These are phyloP conservation scores for Gila orcuttii DNA, from an alignment of 2,113 vertebrate genomes.

Conservation along the genomic window DNA sequence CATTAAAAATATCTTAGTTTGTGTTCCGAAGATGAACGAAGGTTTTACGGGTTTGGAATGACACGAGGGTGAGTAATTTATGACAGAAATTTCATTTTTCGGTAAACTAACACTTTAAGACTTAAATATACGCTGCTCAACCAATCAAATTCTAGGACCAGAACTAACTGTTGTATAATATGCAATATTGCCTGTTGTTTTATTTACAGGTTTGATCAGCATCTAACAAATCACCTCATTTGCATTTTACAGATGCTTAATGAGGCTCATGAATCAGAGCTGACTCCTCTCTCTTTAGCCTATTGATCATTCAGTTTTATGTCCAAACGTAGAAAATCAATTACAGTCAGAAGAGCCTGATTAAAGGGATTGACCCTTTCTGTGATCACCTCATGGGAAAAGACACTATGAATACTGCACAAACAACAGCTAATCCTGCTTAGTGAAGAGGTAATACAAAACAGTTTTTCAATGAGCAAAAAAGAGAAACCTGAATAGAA, in stretches of 20 bases:
- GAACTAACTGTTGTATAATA: not conserved
- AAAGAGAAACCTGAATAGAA: not conserved
- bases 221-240: constrained; percentile 18
- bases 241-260: not conserved
- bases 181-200: not conserved
- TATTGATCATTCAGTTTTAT: constrained; percentile 8
- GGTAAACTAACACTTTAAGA: no score
- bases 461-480: not conserved
- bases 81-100: no score
- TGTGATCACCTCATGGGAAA: not conserved
- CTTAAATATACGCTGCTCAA: not conserved
- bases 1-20: no score
- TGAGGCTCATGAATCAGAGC: not conserved
- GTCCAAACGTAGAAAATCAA: not conserved
- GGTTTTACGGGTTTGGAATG: no score
- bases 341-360: constrained; percentile 5
- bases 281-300: not conserved
- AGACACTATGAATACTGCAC: not conserved
- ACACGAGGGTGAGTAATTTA: no score
- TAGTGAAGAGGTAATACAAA: not conserved
- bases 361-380: not conserved
- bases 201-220: not conserved
- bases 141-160: not conserved
- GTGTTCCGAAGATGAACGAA: no score
- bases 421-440: not conserved